phyloP scores from a whole-genome alignment of 2,113 vertebrate genomes.

The Trogon surrucura region DNA sequence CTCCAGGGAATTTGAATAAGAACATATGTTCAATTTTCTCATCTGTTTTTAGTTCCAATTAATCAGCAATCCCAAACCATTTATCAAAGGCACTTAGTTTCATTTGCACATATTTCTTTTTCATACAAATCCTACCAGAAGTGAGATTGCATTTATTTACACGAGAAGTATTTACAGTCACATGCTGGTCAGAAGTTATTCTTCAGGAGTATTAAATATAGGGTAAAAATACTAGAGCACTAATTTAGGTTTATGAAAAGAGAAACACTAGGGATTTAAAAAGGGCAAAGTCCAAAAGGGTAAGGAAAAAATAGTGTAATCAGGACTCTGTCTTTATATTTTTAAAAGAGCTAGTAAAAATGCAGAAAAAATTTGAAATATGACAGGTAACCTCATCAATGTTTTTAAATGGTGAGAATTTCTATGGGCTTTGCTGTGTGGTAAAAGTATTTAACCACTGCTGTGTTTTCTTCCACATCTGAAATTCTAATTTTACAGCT shows the following conservation, averaged over 20 bases:
- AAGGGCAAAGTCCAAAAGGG: conserved; percentile 1
- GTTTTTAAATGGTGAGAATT: neutral
- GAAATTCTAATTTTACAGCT: neutral
- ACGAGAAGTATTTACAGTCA: neutral
- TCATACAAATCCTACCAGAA: neutral
- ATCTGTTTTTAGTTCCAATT: conserved; percentile 53
- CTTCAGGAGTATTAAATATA: neutral
- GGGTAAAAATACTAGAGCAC: neutral
- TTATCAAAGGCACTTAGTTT: conserved; percentile 5
- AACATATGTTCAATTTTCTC: conserved; percentile 52
- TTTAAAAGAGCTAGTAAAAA: conserved; percentile 44
- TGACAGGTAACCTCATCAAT: neutral
- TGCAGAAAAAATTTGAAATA: neutral
- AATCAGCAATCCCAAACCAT: conserved; percentile 14
- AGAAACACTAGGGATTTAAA: conserved; percentile 22
- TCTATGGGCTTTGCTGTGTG: neutral
- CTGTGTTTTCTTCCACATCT: neutral
- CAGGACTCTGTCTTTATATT: neutral
- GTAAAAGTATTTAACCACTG: neutral
- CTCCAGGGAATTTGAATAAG: conserved; percentile 38
- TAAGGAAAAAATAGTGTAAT: neutral
- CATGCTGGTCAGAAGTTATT: neutral
- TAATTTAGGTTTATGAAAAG: conserved; percentile 37
- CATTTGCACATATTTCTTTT: neutral
- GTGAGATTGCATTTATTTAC: conserved; percentile 1